Base-by-base conservation (phyloP, 1,140 invertebrate genomes). In the Plectrocnemia conspersa region DNA sequence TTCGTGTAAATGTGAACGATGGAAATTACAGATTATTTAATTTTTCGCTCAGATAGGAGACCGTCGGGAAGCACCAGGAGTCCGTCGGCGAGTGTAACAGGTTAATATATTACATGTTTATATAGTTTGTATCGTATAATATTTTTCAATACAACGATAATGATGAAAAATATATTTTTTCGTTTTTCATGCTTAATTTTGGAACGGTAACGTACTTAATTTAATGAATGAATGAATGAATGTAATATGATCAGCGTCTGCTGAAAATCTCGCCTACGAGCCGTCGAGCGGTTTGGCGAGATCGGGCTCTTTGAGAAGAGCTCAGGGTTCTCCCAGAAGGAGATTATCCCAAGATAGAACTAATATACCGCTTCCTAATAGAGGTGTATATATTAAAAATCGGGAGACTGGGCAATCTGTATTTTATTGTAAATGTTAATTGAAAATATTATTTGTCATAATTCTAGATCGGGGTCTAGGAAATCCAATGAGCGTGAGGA, bases 401-500 rank as follows among this genome's bases (percentile, higher is more conserved):
- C 24, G 15, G 2, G 5, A 42, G 36, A 16, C 19, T 22, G 18
- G 21, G 22, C 41, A 16, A 15, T 27, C 36, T 2, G 15, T 10
- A 23, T n/a, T n/a, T n/a, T n/a, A n/a, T n/a, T n/a, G 22, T 19
- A 21, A 16, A 47, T 27, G 45, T 32, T 32, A 47, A 32, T 47
- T 10, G 18, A 16, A 33, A 33, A 33, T 33, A 15, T 33, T 33
- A 33, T 15, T n/a, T 15, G n/a, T 33, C n/a, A 13, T 53, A 24
- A 18, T 46, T 55, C 2, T 47, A 61, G 59, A 61, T 40, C 52
- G 59, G 3, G 27, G 29, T 40, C 23, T 49, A 36, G 56, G 36
- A 25, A 52, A 13, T 25, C 53, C 55, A 11, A 35, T 57, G 10
- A 48, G 38, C 4, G 55, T 47, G 64, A 81, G 93, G 55, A 96